phyloP scores from a whole-genome alignment of 2,113 vertebrate species.

The Gobio gobio region DNA sequence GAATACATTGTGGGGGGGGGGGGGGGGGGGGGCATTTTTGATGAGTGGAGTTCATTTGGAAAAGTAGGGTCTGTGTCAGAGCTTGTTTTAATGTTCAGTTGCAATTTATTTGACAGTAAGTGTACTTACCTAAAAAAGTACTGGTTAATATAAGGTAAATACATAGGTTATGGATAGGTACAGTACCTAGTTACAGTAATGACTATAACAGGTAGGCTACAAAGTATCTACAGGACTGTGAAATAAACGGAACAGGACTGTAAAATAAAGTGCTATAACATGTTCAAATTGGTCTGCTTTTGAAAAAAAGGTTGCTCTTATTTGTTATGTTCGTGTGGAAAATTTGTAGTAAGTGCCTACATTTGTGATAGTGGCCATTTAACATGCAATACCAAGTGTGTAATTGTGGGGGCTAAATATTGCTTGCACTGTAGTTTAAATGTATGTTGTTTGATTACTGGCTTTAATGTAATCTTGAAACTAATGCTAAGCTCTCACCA shows the following conservation, averaged over 20 bases:
- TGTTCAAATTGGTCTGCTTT: neutral
- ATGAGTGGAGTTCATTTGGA: neutral
- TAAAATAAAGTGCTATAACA: no score
- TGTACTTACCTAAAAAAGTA: no score
- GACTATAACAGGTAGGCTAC: no score
- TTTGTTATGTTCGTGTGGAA: neutral
- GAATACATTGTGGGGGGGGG: neutral
- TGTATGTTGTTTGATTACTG: neutral
- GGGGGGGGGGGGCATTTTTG: no score
- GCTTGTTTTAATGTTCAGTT: neutral
- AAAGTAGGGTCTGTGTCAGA: neutral
- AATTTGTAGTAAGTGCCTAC: neutral
- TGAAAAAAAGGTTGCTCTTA: neutral
- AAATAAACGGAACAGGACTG: no score
- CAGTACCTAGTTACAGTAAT: no score
- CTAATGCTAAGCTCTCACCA: neutral
- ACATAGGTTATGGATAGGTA: no score
- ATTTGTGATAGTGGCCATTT: neutral
- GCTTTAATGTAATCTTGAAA: neutral
- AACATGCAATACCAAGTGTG: neutral
- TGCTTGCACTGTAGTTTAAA: neutral
- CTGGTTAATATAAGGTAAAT: no score
- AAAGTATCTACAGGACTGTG: no score
- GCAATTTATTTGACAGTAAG: no score
- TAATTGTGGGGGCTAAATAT: neutral